Base-by-base conservation (phyloP, 1,140 invertebrate species). In the Solenopsis fugax region DNA sequence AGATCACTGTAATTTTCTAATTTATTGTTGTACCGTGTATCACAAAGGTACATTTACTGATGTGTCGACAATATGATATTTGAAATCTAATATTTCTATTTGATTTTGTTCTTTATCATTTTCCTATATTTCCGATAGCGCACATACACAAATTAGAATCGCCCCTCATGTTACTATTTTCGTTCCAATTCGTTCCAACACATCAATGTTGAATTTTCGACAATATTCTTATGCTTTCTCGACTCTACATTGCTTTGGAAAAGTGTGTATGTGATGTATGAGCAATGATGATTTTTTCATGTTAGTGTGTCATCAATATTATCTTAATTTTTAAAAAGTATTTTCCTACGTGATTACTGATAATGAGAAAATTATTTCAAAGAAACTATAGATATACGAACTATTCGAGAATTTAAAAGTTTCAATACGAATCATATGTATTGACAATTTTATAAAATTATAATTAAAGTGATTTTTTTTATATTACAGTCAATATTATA, bases 331-430 rank as follows among this genome's bases (percentile, higher is more conserved):
- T 2, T 29, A 16, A 75, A n/a, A 88, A 76, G 13, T 58, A 75
- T 72, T 86, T 69, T 52, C 6, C 41, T 12, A 45, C 1, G 41
- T 80, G 48, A 78, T 45, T 64, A 75, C 34, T 56, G 48, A 85
- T 45, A 85, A 65, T 78, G 60, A 86, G 56, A 86, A 34, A 86
- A 41, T 86, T 77, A 52, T 89, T 86, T 81, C 60, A 34, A 48
- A 62, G 54, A 80, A 6, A 41, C 7, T 41, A 41, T 3, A 41
- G 4, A 41, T 5, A 41, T 41, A 7, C 4, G 4, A 41, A 41
- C 41, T 41, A 41, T 41, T 41, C 41, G 0, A 29, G 29, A 7
- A 41, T 41, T 41, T 6, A 41, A 41, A 41, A 41, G 7, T 41
- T 41, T 41, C 41, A 41, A 41, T 41, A 4, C 41, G 4, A 41